Evolutionary conservation across 2,797 vertebrate genomes (phyloP).

Genomic region (Thaleichthys pacificus): DNA sequence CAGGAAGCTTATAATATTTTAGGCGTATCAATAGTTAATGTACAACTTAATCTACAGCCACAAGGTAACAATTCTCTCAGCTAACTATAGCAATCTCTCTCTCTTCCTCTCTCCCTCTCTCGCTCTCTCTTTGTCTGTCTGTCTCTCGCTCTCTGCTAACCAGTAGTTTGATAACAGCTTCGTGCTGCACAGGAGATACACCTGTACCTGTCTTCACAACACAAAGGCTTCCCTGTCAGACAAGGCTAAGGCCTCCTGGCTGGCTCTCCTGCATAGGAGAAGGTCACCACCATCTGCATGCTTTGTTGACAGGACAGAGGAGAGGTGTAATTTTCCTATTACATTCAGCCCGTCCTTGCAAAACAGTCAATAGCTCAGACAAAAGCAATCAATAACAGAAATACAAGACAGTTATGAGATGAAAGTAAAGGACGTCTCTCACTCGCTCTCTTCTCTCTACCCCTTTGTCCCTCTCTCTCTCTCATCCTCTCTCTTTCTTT

Average conservation of each 20-base stretch:
- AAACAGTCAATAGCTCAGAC: conserved; percentile 60
- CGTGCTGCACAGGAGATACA: too few relatives aligned
- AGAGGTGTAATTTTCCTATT: conserved; percentile 57
- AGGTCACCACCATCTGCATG: conserved; percentile 32
- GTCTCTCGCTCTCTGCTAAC: background rate
- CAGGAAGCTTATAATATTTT: too few relatives aligned
- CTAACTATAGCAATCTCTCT: too few relatives aligned
- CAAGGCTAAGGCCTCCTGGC: background rate
- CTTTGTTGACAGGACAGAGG: conserved; percentile 48
- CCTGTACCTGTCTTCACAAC: too few relatives aligned
- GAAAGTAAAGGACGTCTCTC: conserved; percentile 25
- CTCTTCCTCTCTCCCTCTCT: background rate
- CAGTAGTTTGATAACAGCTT: too few relatives aligned
- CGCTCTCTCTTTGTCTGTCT: background rate
- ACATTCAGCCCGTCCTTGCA: conserved; percentile 52
- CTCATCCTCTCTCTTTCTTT: background rate
- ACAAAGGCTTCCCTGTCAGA: too few relatives aligned
- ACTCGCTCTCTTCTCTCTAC: background rate
- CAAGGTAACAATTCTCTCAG: too few relatives aligned
- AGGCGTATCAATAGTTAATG: too few relatives aligned
- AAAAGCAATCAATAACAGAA: conserved; percentile 62
- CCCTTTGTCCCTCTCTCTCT: background rate
- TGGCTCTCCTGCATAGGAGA: conserved; percentile 9
- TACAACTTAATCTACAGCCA: too few relatives aligned
- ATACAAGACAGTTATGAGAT: conserved; percentile 55